Base-by-base conservation (phyloP, 2,888 invertebrate species). In the Acheta domesticus region DNA sequence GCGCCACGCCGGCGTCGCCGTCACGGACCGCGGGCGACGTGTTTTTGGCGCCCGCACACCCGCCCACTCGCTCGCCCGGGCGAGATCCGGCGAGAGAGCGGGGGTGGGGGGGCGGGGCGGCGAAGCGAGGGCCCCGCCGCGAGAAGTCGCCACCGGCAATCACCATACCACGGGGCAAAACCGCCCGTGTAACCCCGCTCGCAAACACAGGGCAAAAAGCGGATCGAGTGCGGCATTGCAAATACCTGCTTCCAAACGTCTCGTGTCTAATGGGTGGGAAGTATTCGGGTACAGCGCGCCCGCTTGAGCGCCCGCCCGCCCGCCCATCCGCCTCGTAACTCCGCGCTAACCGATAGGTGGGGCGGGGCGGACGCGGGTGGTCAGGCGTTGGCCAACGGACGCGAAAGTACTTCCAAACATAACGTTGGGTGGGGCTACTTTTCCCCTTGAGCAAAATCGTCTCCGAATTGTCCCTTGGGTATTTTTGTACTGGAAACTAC, bases 121-220 rank as follows among this genome's bases (percentile, higher is more conserved):
- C 62, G 62, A 14, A 62, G n/a, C 62, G n/a, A 62, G 62, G n/a
- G 8, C 36, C 62, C 8, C 62, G 14, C n/a, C n/a, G 62, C 62
- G 62, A 62, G 62, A 62, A 62, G n/a, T 62, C 62, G 62, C 62
- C 62, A 62, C 62, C 62, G 62, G 62, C 62, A 62, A 62, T 62
- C 62, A n/a, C 62, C 62, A 62, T 62, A 62, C 14, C 14, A 62
- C n/a, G 16, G 62, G 62, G n/a, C 62, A 62, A 62, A 62, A 62
- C 62, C 62, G n/a, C 62, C 62, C 62, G 62, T 62, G 62, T 62
- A 62, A 62, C 14, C 62, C 5, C 62, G n/a, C 62, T 62, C 16
- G 16, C 62, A 62, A 62, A 62, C 62, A 62, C 62, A 62, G 16
- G 62, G 62, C 62, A 62, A 62, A 62, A 62, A 62, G 62, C 62